Percentiles rank a stretch among this genome's conserved stretches.
Conservation (phyloP, 2,888 invertebrate species). For the Synanthedon tipuliformis region DNA sequence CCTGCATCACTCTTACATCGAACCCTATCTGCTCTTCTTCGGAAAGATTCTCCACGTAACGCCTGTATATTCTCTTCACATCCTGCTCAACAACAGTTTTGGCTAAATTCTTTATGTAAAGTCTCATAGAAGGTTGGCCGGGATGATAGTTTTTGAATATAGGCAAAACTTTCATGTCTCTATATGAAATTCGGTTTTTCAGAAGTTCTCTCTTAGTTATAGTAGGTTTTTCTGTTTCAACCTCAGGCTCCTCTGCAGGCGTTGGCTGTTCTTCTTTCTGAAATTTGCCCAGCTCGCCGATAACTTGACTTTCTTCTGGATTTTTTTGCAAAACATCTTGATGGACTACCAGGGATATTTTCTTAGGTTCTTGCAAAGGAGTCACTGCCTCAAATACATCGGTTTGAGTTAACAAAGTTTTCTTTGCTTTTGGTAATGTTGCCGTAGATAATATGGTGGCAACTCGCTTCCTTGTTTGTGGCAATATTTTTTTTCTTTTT, state of each 20-base stretch:
- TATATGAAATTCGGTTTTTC: constrained; percentile 75
- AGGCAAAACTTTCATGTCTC: constrained; percentile 78
- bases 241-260: constrained; percentile 14
- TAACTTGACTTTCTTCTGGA: constrained; percentile 37
- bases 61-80: constrained; percentile 79
- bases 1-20: constrained; percentile 87
- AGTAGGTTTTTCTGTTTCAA: constrained; percentile 36
- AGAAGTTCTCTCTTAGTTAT: constrained; percentile 76
- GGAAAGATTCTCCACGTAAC: constrained; percentile 64
- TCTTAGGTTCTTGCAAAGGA: constrained; percentile 47
- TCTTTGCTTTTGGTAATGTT: constrained; percentile 32
- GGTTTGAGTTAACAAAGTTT: constrained; percentile 29
- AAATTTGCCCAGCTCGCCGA: constrained; percentile 56
- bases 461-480: constrained; percentile 37
- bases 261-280: constrained; percentile 35
- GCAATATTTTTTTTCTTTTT: constrained; percentile 47
- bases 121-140: constrained; percentile 82
- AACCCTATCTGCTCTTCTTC: constrained; percentile 61
- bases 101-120: constrained; percentile 93
- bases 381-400: constrained; percentile 50
- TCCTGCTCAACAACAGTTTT: constrained; percentile 83
- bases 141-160: constrained; percentile 89
- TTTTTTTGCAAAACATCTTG: constrained; percentile 46
- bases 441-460: constrained; percentile 28
- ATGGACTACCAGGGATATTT: constrained; percentile 51